Evolutionary conservation across 2,797 vertebrate species (phyloP).

Genomic region (Adrianichthys oophorus): DNA sequence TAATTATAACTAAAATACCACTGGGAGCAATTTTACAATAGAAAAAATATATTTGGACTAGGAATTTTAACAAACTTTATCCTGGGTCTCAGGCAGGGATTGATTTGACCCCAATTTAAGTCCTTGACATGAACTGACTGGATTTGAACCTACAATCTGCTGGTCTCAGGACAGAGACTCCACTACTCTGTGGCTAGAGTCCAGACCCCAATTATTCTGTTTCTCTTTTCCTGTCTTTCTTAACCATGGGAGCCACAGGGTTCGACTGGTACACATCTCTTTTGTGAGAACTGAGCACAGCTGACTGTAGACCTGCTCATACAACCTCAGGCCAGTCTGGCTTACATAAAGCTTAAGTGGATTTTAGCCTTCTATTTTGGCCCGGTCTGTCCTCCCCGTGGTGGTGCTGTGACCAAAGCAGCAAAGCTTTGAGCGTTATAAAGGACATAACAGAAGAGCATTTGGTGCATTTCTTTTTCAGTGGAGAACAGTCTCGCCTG

Average conservation of each 20-base stretch:
- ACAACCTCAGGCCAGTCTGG: slow-evolving; percentile 55
- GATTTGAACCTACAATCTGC: no score
- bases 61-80: no score
- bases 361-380: slow-evolving; percentile 69
- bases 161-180: no score
- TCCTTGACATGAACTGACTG: no score
- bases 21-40: no score
- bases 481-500: not conserved
- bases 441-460: not conserved
- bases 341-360: slow-evolving; percentile 73
- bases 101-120: no score
- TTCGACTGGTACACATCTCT: slow-evolving; percentile 31
- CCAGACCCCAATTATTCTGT: not conserved
- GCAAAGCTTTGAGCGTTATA: slow-evolving; percentile 16
- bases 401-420: slow-evolving; percentile 22
- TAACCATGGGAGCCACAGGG: slow-evolving; percentile 9
- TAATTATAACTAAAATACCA: no score
- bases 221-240: slow-evolving; percentile 4
- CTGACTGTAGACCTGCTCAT: slow-evolving; percentile 40
- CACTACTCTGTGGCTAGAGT: no score
- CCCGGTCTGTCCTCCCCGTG: slow-evolving; percentile 42
- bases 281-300: slow-evolving; percentile 52
- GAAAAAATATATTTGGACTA: no score
- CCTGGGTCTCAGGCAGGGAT: no score
- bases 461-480: slow-evolving; percentile 1